Evolutionary conservation across 92 coral and sea anemone genomes (phyloP).

Genomic region (Bergia sp.): DNA sequence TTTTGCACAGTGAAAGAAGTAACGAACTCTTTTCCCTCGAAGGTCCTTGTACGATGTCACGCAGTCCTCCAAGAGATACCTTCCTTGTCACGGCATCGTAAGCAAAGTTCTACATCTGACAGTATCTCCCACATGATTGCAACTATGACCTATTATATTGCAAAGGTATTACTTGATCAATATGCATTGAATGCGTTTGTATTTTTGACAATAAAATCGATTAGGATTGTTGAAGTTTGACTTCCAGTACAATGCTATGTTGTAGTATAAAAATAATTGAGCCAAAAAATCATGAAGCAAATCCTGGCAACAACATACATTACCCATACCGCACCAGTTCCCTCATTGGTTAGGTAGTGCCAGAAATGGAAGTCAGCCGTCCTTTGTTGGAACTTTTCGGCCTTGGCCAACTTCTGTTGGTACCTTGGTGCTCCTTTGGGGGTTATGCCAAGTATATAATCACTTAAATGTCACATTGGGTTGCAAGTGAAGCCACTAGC

Average conservation of each 20-base stretch:
- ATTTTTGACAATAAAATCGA: neutral
- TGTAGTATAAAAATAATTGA: too few relatives aligned
- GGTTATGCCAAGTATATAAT: too few relatives aligned
- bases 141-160: conserved; percentile 82
- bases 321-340: too few relatives aligned
- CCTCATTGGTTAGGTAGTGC: too few relatives aligned
- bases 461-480: too few relatives aligned
- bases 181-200: neutral
- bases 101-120: conserved; percentile 81
- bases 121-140: conserved; percentile 97
- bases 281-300: neutral
- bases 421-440: too few relatives aligned
- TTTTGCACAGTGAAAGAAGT: neutral
- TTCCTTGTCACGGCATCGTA: conserved; percentile 85
- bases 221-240: neutral
- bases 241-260: neutral
- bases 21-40: neutral
- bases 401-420: too few relatives aligned
- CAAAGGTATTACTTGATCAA: conserved; percentile 64
- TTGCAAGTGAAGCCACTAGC: too few relatives aligned
- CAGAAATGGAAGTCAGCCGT: too few relatives aligned
- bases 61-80: conserved; percentile 97
- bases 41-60: conserved; percentile 86
- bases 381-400: too few relatives aligned
- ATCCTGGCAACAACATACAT: neutral